Evolutionary conservation across 2,113 vertebrate genomes (phyloP).

Genomic region (Myotis yumanensis): DNA sequence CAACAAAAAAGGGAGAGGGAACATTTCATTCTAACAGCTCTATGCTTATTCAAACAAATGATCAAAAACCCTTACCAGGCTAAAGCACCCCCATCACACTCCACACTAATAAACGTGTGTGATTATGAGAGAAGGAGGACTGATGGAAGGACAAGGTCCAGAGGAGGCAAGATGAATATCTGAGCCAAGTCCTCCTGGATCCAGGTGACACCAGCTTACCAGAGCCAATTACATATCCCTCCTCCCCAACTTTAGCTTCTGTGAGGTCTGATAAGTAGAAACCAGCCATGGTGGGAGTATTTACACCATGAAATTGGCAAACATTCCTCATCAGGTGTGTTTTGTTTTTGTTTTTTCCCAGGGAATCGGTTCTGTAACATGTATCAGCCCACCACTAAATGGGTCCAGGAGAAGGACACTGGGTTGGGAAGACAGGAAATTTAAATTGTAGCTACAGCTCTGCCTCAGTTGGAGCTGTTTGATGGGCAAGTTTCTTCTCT

Average conservation of each 20-base stretch:
- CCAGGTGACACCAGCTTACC: rapidly evolving
- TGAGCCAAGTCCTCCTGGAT: background rate
- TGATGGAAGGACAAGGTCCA: background rate
- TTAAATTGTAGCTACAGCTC: background rate
- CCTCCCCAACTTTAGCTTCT: background rate
- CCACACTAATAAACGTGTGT: background rate
- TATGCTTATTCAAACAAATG: background rate
- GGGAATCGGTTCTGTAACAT: background rate
- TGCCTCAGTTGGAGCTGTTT: background rate
- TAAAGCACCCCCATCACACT: background rate
- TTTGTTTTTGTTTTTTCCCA: background rate
- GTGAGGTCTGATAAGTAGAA: background rate
- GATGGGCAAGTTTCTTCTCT: background rate
- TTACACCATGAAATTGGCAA: background rate
- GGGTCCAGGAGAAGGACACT: background rate
- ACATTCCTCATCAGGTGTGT: background rate
- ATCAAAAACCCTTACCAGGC: background rate
- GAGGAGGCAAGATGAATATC: background rate
- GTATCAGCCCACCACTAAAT: too few species aligned
- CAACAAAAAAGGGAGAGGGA: background rate
- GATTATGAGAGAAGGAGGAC: background rate
- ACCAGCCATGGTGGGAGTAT: background rate
- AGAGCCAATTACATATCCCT: rapidly evolving
- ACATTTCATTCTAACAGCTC: background rate
- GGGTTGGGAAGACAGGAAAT: background rate